Evolutionary conservation across 2,888 invertebrate genomes (phyloP).

Genomic region (Pterostichus niger): DNA sequence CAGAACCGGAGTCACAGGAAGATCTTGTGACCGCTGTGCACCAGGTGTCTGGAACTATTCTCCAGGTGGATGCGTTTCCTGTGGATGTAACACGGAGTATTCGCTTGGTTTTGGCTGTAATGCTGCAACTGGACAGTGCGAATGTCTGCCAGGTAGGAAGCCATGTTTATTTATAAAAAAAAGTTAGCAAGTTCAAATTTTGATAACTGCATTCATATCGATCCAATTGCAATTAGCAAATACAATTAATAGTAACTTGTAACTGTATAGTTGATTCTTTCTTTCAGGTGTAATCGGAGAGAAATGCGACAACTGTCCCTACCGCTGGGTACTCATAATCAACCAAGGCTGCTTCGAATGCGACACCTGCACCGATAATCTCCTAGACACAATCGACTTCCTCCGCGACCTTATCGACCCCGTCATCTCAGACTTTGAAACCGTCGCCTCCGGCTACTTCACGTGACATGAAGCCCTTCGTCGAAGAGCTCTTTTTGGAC

Average conservation of each 20-base stretch:
- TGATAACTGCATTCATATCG: too few species aligned
- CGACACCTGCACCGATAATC: slow-evolving; percentile 93
- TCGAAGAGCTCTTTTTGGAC: slow-evolving; percentile 83
- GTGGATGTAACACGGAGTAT: slow-evolving; percentile 95
- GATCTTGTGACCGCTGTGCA: slow-evolving; percentile 92
- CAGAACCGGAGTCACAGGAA: slow-evolving; percentile 85
- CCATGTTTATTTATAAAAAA: neutral
- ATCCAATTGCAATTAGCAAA: too few species aligned
- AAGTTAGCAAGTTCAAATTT: too few species aligned
- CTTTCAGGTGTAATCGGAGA: slow-evolving; percentile 87
- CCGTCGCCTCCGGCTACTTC: slow-evolving; percentile 91
- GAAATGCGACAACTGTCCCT: slow-evolving; percentile 96
- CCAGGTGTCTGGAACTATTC: slow-evolving; percentile 96
- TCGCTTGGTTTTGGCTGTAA: slow-evolving; percentile 96
- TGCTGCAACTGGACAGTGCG: slow-evolving; percentile 92
- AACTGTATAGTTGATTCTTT: too few species aligned
- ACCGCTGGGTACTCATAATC: slow-evolving; percentile 92
- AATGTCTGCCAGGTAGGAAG: slow-evolving; percentile 87
- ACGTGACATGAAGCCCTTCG: slow-evolving; percentile 86
- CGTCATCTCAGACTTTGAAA: slow-evolving; percentile 87
- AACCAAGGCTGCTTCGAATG: slow-evolving; percentile 94
- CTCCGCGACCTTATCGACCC: slow-evolving; percentile 85
- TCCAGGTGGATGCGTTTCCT: slow-evolving; percentile 89
- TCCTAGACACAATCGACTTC: slow-evolving; percentile 91
- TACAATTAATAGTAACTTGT: too few species aligned